phyloP scores from a whole-genome alignment of 2,113 vertebrate species.

The Myotis yumanensis region DNA sequence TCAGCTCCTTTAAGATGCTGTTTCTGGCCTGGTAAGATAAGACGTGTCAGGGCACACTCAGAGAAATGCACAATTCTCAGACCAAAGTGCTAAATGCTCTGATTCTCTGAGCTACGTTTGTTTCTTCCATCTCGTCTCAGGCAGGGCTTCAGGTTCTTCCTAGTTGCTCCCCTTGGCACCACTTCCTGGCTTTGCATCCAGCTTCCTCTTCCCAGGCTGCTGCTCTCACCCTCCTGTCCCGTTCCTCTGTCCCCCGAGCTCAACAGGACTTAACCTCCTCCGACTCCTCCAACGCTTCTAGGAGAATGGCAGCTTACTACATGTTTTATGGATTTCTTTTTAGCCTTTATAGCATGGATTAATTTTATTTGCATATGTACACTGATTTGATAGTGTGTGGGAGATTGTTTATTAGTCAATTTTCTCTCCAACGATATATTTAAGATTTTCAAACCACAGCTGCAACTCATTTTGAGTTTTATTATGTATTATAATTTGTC shows the following conservation, averaged over 20 bases:
- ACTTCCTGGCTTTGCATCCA: not conserved
- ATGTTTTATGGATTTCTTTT: slow-evolving; percentile 63
- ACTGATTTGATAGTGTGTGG: slow-evolving; percentile 50
- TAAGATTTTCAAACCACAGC: slow-evolving; percentile 67
- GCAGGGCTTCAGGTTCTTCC: not conserved
- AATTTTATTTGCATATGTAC: slow-evolving; percentile 69
- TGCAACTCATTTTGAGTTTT: slow-evolving; percentile 74
- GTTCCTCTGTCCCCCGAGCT: not conserved
- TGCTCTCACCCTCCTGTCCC: not conserved
- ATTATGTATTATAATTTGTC: slow-evolving; percentile 70
- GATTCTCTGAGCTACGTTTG: not conserved
- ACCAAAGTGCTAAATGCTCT: not conserved
- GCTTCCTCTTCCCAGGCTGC: not conserved
- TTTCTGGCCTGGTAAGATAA: not conserved
- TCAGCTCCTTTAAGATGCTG: not conserved
- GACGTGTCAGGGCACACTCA: not conserved
- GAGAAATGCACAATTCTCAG: not conserved
- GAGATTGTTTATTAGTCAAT: slow-evolving; percentile 74
- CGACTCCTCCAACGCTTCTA: not conserved
- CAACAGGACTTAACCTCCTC: not conserved
- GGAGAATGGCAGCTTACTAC: slow-evolving; percentile 9
- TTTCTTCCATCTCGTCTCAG: not conserved
- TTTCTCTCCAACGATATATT: slow-evolving; percentile 66
- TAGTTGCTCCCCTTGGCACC: not conserved
- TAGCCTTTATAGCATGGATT: slow-evolving; percentile 57